phyloP scores from a whole-genome alignment of 2,113 vertebrate species.

The Variabilichromis moorii region DNA sequence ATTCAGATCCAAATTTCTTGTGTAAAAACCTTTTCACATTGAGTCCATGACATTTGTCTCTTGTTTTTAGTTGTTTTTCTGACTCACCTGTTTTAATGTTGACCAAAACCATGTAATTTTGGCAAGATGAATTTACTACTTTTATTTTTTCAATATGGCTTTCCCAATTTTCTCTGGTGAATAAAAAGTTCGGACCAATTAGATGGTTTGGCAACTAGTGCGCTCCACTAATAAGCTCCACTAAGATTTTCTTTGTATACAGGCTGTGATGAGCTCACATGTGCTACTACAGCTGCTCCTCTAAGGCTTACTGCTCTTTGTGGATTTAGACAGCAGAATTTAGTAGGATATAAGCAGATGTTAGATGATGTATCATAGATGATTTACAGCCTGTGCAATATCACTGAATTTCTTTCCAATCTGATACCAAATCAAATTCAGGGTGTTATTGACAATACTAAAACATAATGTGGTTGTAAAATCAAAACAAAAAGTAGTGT shows the following conservation, averaged over 20 bases:
- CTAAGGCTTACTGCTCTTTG: fast-evolving
- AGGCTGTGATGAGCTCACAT: fast-evolving
- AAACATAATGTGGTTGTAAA: background rate
- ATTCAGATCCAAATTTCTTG: background rate
- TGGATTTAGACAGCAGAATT: background rate
- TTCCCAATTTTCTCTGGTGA: background rate
- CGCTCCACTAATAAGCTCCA: background rate
- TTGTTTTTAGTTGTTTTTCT: background rate
- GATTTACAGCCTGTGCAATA: background rate
- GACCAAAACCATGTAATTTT: background rate
- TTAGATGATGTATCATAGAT: background rate
- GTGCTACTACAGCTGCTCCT: background rate
- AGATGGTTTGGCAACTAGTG: background rate
- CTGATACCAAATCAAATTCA: background rate
- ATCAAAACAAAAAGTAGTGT: background rate
- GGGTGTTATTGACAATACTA: background rate
- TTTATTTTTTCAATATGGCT: background rate
- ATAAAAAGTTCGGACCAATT: fast-evolving
- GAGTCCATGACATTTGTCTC: background rate
- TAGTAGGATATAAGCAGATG: background rate
- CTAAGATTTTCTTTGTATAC: background rate
- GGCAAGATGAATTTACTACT: background rate
- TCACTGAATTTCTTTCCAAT: background rate
- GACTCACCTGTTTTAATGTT: background rate
- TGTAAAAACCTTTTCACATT: background rate